A percentile compares a stretch with the other conserved stretches of the same genome.
Evolutionary conservation across 2,797 vertebrate species (phyloP).

Genomic region (Megalops cyprinoides): DNA sequence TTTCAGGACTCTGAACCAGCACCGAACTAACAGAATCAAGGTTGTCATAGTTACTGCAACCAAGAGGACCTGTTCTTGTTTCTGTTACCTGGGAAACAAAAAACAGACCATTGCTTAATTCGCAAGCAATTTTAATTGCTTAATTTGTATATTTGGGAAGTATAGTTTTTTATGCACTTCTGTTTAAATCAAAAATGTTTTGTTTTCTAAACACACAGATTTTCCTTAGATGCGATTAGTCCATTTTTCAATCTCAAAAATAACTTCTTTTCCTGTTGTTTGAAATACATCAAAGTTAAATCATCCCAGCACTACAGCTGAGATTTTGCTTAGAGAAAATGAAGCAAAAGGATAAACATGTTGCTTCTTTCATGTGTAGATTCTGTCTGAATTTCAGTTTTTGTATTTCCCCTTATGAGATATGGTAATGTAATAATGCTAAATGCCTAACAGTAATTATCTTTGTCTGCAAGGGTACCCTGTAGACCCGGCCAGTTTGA

Average conservation of each 20-base stretch:
- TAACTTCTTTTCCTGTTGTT: background rate
- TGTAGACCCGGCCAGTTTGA: background rate
- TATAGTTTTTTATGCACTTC: no score
- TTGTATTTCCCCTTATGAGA: background rate
- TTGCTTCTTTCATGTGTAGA: no score
- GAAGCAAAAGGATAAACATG: background rate
- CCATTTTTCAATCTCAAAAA: background rate
- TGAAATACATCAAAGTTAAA: background rate
- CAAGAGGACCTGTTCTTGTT: conserved; percentile 94
- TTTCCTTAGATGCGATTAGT: background rate
- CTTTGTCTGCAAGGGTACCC: conserved; percentile 15
- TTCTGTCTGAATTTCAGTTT: no score
- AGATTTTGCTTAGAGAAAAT: no score
- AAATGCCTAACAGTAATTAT: conserved; percentile 31
- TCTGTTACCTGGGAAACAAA: conserved; percentile 89
- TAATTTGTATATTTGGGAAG: no score
- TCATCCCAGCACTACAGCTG: no score
- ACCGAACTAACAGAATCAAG: conserved; percentile 98
- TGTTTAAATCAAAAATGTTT: no score
- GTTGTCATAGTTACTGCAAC: conserved; percentile 99
- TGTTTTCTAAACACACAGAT: no score
- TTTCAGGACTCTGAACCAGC: conserved; percentile 96
- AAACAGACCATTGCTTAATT: conserved; percentile 41
- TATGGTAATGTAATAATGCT: conserved; percentile 14
- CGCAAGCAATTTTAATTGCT: no score